Evolutionary conservation across 1,140 invertebrate species (phyloP).

Genomic region (Geopemphigus sp.): DNA sequence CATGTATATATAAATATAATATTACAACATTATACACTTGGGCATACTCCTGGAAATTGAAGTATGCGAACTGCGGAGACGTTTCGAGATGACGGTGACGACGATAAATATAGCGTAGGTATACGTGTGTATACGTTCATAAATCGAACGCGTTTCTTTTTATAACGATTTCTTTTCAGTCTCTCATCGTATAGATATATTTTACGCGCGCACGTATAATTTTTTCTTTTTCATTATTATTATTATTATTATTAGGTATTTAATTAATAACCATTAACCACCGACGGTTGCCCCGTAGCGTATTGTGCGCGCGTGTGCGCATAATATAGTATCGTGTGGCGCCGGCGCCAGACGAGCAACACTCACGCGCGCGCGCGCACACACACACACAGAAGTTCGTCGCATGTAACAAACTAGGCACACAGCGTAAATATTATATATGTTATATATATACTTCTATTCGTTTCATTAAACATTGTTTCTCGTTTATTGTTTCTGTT

Average conservation of each 20-base stretch:
- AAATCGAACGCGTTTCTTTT: constrained; percentile 19
- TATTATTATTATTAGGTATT: constrained; percentile 9
- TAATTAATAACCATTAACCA: constrained; percentile 46
- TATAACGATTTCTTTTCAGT: constrained; percentile 3
- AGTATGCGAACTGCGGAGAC: too few relatives aligned
- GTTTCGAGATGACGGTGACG: too few relatives aligned
- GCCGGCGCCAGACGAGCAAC: constrained; percentile 40
- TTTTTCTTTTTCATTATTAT: constrained; percentile 10
- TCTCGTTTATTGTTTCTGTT: constrained; percentile 24
- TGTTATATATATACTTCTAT: background rate
- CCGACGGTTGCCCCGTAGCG: background rate
- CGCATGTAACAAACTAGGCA: constrained; percentile 1
- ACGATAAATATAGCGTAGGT: too few relatives aligned
- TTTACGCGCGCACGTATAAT: background rate
- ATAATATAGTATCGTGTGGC: constrained; percentile 31
- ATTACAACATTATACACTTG: too few relatives aligned
- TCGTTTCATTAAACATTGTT: constrained; percentile 19
- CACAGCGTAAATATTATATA: background rate
- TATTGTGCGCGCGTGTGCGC: background rate
- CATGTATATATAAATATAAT: too few relatives aligned
- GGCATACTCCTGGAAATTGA: too few relatives aligned
- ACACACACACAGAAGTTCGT: background rate
- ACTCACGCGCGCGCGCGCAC: background rate
- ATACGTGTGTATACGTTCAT: too few relatives aligned
- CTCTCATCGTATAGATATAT: background rate